Percentiles rank a stretch among this genome's conserved stretches.
Conservation (phyloP, 2,888 invertebrate species). For the Philaethria dido region DNA sequence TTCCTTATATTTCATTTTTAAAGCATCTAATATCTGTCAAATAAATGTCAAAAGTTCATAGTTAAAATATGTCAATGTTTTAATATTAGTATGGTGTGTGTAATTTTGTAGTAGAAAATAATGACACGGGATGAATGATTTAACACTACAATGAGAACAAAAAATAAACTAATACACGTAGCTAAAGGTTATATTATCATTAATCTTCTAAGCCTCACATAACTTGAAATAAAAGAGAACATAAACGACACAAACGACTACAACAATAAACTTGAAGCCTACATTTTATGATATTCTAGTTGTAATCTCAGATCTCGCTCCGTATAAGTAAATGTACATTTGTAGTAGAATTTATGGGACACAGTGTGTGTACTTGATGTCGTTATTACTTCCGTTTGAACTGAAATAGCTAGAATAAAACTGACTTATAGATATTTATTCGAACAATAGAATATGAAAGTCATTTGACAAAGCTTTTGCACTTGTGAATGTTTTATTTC, state of each 20-base stretch:
- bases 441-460: constrained; percentile 20
- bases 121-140: no score
- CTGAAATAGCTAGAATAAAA: constrained; percentile 23
- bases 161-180: background rate
- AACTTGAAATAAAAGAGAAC: constrained; percentile 6
- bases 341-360: constrained; percentile 21
- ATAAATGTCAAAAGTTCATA: no score
- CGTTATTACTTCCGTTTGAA: constrained; percentile 29
- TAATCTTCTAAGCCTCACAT: background rate
- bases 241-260: constrained; percentile 2
- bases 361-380: constrained; percentile 20
- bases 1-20: no score
- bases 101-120: no score
- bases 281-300: constrained; percentile 19
- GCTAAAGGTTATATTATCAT: constrained; percentile 2
- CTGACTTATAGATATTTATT: constrained; percentile 20
- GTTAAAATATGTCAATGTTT: no score
- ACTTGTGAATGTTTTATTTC: constrained; percentile 13
- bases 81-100: no score
- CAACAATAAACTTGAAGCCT: constrained; percentile 17
- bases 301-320: constrained; percentile 19
- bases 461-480: constrained; percentile 11
- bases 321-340: constrained; percentile 9
- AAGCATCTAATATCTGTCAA: no score
- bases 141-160: background rate